phyloP scores from a whole-genome alignment of 2,113 vertebrate genomes.

The Trematocara marginatum region DNA sequence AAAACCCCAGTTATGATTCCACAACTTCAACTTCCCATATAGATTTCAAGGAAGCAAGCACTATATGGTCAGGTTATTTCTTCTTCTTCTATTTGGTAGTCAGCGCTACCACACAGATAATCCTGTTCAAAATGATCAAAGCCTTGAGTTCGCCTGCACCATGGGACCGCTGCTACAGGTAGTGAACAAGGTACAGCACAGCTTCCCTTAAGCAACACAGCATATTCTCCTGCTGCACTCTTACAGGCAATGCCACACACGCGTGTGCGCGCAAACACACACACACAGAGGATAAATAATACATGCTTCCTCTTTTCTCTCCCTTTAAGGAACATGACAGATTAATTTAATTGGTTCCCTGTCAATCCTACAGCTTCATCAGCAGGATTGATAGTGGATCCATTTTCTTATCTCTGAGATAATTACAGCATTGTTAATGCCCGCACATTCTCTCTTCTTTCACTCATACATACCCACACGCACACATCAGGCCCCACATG shows the following conservation, averaged over 20 bases:
- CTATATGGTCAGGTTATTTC: neutral
- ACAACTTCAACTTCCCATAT: neutral
- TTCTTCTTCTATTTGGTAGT: neutral
- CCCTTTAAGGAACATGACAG: constrained; percentile 37
- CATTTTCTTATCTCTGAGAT: constrained; percentile 46
- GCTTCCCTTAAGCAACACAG: neutral
- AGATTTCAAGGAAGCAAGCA: neutral
- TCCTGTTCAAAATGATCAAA: constrained; percentile 5
- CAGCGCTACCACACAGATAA: neutral
- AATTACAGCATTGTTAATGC: constrained; percentile 41
- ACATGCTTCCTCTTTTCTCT: constrained; percentile 6
- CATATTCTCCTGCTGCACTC: neutral
- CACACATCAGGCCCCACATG: neutral
- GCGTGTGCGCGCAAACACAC: neutral
- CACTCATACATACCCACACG: neutral
- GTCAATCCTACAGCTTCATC: constrained; percentile 50
- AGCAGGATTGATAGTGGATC: constrained; percentile 33
- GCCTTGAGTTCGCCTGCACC: neutral
- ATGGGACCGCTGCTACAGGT: constrained; percentile 9
- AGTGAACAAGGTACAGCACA: neutral
- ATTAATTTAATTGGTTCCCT: constrained; percentile 35
- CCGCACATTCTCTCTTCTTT: neutral
- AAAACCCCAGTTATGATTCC: neutral
- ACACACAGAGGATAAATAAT: constrained; percentile 41
- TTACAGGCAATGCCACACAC: neutral